Percentiles rank a stretch among this genome's conserved stretches.
phyloP scores from a whole-genome alignment of 1,140 invertebrate species.

The Laupala kohalensis region DNA sequence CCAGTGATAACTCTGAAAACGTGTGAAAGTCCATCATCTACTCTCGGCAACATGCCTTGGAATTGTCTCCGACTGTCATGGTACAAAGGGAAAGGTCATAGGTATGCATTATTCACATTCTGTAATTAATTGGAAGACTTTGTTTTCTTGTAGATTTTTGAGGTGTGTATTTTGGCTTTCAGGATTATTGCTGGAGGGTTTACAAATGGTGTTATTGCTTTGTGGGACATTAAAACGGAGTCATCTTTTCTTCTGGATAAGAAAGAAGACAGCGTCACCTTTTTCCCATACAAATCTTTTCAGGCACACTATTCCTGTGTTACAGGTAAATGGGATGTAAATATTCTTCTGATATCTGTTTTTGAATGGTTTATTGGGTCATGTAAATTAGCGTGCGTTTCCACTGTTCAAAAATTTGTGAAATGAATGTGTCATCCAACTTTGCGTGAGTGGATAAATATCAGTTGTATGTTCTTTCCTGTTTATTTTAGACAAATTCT shows the following conservation, averaged over 20 bases:
- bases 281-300: slow-evolving; percentile 29
- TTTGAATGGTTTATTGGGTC: no score
- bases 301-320: slow-evolving; percentile 23
- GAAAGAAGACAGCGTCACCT: not conserved
- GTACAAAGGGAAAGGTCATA: slow-evolving; percentile 27
- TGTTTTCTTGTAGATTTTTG: not conserved
- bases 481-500: no score
- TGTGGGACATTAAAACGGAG: slow-evolving; percentile 39
- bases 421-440: no score
- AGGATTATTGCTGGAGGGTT: slow-evolving; percentile 45
- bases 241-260: slow-evolving; percentile 32
- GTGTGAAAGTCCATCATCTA: not conserved
- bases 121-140: slow-evolving; percentile 15
- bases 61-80: slow-evolving; percentile 33
- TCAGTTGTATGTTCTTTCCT: no score
- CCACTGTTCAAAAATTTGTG: no score
- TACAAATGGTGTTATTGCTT: slow-evolving; percentile 43
- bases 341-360: no score
- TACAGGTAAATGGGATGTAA: no score
- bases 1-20: slow-evolving; percentile 27
- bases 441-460: no score
- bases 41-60: slow-evolving; percentile 17
- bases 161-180: not conserved
- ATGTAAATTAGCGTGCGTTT: no score
- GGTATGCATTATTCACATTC: slow-evolving; percentile 23